phyloP scores from a whole-genome alignment of 30 jellyfish, hydroid and myxozoan genomes.

The Pelagia noctiluca region DNA sequence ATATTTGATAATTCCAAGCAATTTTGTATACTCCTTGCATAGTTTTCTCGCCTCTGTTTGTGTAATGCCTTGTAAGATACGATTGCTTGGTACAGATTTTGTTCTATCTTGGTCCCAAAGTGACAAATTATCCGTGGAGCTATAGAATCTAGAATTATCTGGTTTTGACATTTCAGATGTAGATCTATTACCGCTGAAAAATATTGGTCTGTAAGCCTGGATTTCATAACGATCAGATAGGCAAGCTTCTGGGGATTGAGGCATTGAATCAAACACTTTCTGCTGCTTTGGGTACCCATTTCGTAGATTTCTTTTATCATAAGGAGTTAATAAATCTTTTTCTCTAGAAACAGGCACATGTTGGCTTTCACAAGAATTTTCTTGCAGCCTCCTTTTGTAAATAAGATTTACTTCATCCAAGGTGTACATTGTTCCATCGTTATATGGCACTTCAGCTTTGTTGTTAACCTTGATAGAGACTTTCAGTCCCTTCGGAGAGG shows the following conservation, averaged over 20 bases:
- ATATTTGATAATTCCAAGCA: slow-evolving; percentile 11
- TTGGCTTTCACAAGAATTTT: background rate
- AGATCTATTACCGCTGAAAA: background rate
- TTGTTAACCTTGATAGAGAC: slow-evolving; percentile 24
- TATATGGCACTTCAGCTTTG: background rate
- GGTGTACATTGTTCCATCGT: slow-evolving; percentile 17
- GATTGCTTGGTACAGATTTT: background rate
- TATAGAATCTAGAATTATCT: background rate
- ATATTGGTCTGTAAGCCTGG: background rate
- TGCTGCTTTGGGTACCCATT: background rate
- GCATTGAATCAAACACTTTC: background rate
- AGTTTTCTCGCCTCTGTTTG: slow-evolving; percentile 7
- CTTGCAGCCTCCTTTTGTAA: slow-evolving; percentile 12
- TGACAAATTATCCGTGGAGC: background rate
- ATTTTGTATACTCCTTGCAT: background rate
- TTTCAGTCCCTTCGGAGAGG: slow-evolving; percentile 20
- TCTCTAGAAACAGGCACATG: too few relatives aligned
- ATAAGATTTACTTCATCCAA: slow-evolving; percentile 52
- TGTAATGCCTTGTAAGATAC: background rate
- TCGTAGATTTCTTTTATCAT: background rate
- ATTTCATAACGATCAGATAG: background rate
- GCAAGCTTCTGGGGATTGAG: background rate
- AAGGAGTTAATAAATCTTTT: too few relatives aligned
- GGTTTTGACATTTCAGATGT: background rate
- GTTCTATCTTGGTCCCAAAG: background rate